These are phyloP conservation scores for Copidosoma aretas DNA, from an alignment of 2,888 invertebrate genomes.

Conservation along the genomic window DNA sequence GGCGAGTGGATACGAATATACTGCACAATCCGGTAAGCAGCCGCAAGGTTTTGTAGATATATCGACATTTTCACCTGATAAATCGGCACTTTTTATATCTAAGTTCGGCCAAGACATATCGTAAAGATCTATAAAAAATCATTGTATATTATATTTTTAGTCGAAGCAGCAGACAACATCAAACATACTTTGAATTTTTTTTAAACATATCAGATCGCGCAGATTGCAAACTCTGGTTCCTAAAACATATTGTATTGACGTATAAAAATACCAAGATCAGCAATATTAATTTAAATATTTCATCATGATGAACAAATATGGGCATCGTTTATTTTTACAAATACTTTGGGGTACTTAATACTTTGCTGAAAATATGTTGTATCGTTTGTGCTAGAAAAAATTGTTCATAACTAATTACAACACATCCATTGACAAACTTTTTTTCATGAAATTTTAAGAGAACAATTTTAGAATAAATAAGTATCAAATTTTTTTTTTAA, in stretches of 20 bases:
- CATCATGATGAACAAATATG: too few species aligned
- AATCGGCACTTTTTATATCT: conserved; percentile 41
- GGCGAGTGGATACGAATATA: conserved; percentile 70
- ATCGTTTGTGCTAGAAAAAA: too few species aligned
- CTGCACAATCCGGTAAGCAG: conserved; percentile 72
- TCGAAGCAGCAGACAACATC: not conserved
- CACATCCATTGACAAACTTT: too few species aligned
- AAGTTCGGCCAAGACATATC: conserved; percentile 62
- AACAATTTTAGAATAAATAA: too few species aligned
- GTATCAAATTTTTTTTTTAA: too few species aligned
- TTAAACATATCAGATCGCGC: conserved; percentile 65
- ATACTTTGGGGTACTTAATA: too few species aligned
- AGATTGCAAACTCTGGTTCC: conserved; percentile 63
- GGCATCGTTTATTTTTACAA: too few species aligned
- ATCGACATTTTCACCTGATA: conserved; percentile 24
- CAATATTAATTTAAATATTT: too few species aligned
- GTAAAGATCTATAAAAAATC: conserved; percentile 43
- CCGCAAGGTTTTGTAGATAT: conserved; percentile 55
- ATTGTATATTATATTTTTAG: not conserved
- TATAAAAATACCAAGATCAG: not conserved
- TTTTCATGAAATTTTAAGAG: too few species aligned
- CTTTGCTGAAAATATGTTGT: too few species aligned
- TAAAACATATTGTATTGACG: conserved; percentile 18
- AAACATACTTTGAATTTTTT: conserved; percentile 40
- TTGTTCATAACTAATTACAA: too few species aligned